phyloP scores from a whole-genome alignment of 2,797 vertebrate species.

The Botia kubotai region DNA sequence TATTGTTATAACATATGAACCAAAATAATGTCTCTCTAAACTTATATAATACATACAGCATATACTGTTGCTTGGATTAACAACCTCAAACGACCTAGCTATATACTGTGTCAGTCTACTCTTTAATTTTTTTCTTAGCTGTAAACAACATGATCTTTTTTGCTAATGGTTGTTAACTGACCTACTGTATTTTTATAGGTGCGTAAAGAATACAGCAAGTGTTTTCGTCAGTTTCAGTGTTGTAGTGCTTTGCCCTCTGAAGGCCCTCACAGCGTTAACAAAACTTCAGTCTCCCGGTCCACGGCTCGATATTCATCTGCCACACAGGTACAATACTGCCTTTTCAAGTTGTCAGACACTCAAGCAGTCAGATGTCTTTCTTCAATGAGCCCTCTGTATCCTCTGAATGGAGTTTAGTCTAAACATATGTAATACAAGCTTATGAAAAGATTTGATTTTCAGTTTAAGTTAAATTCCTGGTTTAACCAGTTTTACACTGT shows the following conservation, averaged over 20 bases:
- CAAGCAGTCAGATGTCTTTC: background rate
- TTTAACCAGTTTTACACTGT: too few species aligned
- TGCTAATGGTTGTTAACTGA: constrained; percentile 40
- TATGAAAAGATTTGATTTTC: too few species aligned
- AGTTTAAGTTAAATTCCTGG: too few species aligned
- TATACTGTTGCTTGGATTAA: too few species aligned
- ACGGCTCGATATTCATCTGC: constrained; percentile 96
- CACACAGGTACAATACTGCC: constrained; percentile 85
- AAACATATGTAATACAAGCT: background rate
- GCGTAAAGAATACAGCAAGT: constrained; percentile 97
- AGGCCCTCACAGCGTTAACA: constrained; percentile 90
- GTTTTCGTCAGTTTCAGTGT: constrained; percentile 95
- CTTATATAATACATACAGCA: too few species aligned
- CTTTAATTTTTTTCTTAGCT: background rate
- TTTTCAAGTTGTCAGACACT: background rate
- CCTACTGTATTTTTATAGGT: constrained; percentile 77
- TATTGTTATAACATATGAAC: too few species aligned
- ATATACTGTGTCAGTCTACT: background rate
- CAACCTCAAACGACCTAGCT: too few species aligned
- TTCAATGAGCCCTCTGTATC: background rate
- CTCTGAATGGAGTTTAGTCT: background rate
- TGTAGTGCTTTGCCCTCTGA: constrained; percentile 89
- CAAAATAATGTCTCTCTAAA: too few species aligned
- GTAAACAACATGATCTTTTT: background rate
- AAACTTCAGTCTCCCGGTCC: constrained; percentile 91